Conservation (phyloP, 2,113 vertebrate genomes). For the Platanista minor region DNA sequence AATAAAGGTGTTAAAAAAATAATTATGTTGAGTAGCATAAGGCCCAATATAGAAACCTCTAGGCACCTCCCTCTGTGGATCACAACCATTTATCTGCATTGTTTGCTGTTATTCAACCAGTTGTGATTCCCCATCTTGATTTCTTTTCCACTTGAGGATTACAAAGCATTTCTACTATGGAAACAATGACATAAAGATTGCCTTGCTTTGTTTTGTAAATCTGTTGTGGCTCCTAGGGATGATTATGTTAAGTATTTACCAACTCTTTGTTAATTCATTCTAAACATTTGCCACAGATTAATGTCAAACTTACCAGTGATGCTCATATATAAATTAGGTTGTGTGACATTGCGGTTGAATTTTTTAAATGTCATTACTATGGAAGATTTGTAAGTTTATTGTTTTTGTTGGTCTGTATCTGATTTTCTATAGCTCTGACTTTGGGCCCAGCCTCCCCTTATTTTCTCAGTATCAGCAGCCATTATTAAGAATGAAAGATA, state of each 20-base stretch:
- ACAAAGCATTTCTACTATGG: background rate
- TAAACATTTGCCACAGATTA: background rate
- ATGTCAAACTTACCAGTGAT: background rate
- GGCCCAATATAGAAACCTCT: background rate
- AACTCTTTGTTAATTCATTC: background rate
- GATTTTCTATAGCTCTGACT: background rate
- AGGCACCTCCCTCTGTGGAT: background rate
- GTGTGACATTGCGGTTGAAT: background rate
- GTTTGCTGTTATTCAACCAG: background rate
- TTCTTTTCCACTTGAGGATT: slow-evolving; percentile 17
- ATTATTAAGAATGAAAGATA: background rate
- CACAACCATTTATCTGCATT: background rate
- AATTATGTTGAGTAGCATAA: background rate
- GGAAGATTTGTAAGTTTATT: background rate
- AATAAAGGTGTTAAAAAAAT: no score
- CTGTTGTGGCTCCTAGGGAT: background rate
- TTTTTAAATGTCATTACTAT: background rate
- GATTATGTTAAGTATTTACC: background rate
- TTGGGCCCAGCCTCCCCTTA: background rate
- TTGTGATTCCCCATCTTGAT: background rate
- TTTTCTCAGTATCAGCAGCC: background rate
- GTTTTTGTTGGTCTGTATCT: background rate
- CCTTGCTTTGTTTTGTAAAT: background rate
- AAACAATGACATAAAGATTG: background rate
- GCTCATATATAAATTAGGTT: background rate